Evolutionary conservation across 2,113 vertebrate genomes (phyloP).

Genomic region (Taurulus bubalis): DNA sequence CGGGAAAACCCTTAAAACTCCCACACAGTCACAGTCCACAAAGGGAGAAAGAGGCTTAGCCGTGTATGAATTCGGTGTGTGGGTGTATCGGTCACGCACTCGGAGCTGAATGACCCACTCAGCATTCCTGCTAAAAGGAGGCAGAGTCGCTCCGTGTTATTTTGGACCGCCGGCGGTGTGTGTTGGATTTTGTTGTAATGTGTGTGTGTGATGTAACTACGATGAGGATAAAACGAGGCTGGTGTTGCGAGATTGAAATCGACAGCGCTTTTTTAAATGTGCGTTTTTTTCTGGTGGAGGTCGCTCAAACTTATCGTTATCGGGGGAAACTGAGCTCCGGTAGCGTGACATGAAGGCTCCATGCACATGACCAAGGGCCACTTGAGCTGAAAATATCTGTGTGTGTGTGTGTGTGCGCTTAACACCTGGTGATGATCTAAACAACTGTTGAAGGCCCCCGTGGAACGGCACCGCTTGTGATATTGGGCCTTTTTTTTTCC

Average conservation of each 20-base stretch:
- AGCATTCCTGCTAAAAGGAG: slow-evolving; percentile 48
- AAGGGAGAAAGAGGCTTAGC: slow-evolving; percentile 13
- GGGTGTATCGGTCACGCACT: slow-evolving; percentile 43
- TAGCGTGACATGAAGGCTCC: no score
- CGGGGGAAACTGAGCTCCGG: no score
- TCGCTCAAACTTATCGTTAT: no score
- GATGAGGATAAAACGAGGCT: not conserved
- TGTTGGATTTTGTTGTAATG: slow-evolving; percentile 4
- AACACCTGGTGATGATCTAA: not conserved
- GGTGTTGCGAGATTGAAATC: not conserved
- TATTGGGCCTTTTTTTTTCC: not conserved
- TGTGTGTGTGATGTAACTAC: slow-evolving; percentile 12
- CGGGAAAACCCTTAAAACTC: slow-evolving; percentile 32
- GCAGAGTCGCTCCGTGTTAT: slow-evolving; percentile 27
- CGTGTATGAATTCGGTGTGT: slow-evolving; percentile 27
- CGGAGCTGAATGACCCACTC: slow-evolving; percentile 57
- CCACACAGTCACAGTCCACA: slow-evolving; percentile 31
- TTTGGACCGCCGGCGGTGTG: slow-evolving; percentile 30
- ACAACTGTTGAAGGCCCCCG: no score
- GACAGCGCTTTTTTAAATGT: slow-evolving; percentile 3
- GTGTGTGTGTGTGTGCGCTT: no score
- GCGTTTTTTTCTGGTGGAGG: not conserved
- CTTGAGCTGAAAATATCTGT: no score
- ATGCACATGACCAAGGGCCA: no score
- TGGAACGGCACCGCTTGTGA: not conserved